These are phyloP conservation scores for Halcyon smyrnensis DNA, from an alignment of 2,797 vertebrate genomes.

Conservation along the genomic window DNA sequence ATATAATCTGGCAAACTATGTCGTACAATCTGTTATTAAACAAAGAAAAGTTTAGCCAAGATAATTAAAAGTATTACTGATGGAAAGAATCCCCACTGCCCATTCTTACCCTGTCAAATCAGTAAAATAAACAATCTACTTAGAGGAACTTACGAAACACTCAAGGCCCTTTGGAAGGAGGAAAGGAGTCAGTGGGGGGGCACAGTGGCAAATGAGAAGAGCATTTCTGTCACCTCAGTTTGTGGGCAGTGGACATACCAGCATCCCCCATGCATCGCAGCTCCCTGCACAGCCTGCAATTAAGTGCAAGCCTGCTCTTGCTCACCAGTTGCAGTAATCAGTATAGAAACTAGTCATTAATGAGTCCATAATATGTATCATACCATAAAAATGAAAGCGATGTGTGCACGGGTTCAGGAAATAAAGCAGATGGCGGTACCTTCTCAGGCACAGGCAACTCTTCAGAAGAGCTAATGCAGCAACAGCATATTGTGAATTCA, in stretches of 20 bases:
- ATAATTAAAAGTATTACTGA: background rate
- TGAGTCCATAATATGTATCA: background rate
- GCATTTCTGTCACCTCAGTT: background rate
- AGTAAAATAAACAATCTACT: background rate
- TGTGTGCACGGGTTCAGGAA: background rate
- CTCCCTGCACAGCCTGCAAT: background rate
- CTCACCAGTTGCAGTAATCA: background rate
- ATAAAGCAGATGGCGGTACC: slow-evolving; percentile 30
- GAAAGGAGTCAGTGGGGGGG: background rate
- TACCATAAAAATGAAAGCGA: background rate
- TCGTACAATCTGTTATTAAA: background rate
- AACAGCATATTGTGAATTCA: background rate
- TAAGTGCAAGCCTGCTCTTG: background rate
- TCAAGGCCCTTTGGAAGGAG: background rate
- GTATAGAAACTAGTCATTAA: background rate
- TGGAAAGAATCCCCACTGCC: background rate
- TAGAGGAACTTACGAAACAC: background rate
- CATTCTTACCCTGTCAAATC: background rate
- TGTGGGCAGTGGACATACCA: background rate
- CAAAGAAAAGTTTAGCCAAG: background rate
- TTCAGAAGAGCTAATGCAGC: background rate
- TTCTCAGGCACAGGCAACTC: background rate
- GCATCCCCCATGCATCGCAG: background rate
- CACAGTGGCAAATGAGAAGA: background rate
- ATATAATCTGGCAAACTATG: background rate